Evolutionary conservation across 2,888 invertebrate genomes (phyloP), one percentile per base, ranked within the genome.

Genomic region (Phalangium opilio): DNA sequence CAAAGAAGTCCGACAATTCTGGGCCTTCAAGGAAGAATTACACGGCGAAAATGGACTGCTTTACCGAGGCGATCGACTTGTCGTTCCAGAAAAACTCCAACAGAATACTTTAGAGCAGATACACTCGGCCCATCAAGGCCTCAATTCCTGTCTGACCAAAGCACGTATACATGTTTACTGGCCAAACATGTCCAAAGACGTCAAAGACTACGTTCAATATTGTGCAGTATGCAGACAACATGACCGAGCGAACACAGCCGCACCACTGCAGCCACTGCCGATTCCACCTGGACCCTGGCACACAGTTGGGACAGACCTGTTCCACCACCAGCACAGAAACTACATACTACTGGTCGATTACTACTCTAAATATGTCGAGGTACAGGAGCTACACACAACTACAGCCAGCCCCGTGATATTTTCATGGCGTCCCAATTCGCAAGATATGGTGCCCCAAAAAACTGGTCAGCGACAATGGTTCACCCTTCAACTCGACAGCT

Each of bases 291-390:
- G 45, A 45, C 41, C 41, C 19, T 45, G 45, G 45, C 32, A 41
- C 10, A 41, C 32, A 19, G 41, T 41, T 45, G 34, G 41, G 3
- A 19, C 41, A 14, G 34, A 41, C 3, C 34, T 45, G 17, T 45
- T 45, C 40, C 41, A 33, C 33, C 19, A 41, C n/a, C 1, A 40
- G 2, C 20, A 14, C 34, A 8, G 19, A 4, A 45, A 33, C 3
- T 45, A 40, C 19, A 27, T 45, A 12, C 21, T 47, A 21, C n/a
- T 47, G 8, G 32, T 42, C n/a, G 47, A 47, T 21, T 47, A 47
- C 21, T 47, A 42, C 12, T 36, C 42, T 12, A 48, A 48, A 19
- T 48, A 32, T 33, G 35, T 44, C 20, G 40, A 39, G 19, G 15
- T 39, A 14, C 33, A 44, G 20, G 17, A 33, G 21, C 20, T 43